These are phyloP conservation scores for Pteronura brasiliensis DNA, from an alignment of 2,113 vertebrate genomes.

Conservation along the genomic window DNA sequence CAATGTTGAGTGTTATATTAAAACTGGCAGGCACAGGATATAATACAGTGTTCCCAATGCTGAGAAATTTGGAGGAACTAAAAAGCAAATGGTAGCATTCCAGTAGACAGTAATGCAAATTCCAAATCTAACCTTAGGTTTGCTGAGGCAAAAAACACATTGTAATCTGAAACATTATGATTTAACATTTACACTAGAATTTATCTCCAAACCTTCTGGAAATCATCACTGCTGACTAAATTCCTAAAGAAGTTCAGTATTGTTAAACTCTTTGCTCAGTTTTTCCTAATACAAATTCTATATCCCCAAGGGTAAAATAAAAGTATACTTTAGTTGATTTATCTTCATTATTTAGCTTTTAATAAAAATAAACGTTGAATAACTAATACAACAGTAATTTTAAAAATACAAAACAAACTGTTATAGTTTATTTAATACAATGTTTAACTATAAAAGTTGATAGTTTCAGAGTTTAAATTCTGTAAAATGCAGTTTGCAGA, in stretches of 20 bases:
- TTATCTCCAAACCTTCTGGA: constrained; percentile 31
- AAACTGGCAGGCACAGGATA: constrained; percentile 44
- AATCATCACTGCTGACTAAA: not conserved
- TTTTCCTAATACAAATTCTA: constrained; percentile 39
- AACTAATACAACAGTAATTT: constrained; percentile 37
- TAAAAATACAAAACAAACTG: constrained; percentile 58
- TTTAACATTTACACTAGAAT: constrained; percentile 26
- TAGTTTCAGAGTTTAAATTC: constrained; percentile 70
- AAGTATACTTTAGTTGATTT: constrained; percentile 38
- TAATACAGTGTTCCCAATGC: constrained; percentile 27
- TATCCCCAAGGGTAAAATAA: constrained; percentile 27
- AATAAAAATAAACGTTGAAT: constrained; percentile 41
- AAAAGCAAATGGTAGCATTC: constrained; percentile 34
- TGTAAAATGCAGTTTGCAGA: constrained; percentile 75
- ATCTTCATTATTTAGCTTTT: constrained; percentile 50
- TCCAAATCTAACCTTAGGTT: constrained; percentile 10
- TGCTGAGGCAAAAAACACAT: constrained; percentile 7
- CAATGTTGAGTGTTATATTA: constrained; percentile 6
- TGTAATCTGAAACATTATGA: constrained; percentile 22
- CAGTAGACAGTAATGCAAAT: constrained; percentile 32
- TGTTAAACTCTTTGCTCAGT: not conserved
- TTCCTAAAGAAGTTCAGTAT: not conserved
- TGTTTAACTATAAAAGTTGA: constrained; percentile 78
- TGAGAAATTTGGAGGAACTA: constrained; percentile 49
- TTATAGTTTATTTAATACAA: constrained; percentile 77